These are phyloP conservation scores for Sorex fumeus DNA, from an alignment of 2,113 vertebrate genomes.

Conservation along the genomic window DNA sequence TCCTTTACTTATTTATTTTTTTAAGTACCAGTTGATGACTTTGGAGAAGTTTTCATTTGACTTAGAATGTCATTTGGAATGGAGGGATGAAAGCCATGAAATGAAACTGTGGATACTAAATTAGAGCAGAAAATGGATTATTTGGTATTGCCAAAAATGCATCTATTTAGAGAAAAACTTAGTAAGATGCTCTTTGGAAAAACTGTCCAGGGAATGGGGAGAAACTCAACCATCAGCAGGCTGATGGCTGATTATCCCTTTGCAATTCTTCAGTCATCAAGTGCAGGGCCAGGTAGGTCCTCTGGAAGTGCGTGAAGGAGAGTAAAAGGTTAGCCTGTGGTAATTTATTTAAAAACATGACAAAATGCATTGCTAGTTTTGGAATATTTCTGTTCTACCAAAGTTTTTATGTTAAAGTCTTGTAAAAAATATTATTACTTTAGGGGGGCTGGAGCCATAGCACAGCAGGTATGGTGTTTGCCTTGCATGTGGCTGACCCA, in stretches of 20 bases:
- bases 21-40: slow-evolving; percentile 50
- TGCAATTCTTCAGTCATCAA: slow-evolving; percentile 14
- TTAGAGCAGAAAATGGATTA: slow-evolving; percentile 79
- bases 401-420: background rate
- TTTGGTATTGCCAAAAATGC: slow-evolving; percentile 65
- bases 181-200: slow-evolving; percentile 68
- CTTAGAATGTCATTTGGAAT: slow-evolving; percentile 70
- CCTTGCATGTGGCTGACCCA: too few species aligned
- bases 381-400: slow-evolving; percentile 29
- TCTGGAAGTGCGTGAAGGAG: background rate
- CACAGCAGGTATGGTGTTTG: too few species aligned
- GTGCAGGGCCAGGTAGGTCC: background rate
- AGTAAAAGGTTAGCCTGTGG: background rate
- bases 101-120: slow-evolving; percentile 76
- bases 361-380: slow-evolving; percentile 39
- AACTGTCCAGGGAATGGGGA: slow-evolving; percentile 25
- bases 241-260: slow-evolving; percentile 15
- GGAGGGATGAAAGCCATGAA: slow-evolving; percentile 77
- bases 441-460: too few species aligned
- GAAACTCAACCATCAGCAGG: slow-evolving; percentile 31
- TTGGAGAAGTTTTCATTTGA: slow-evolving; percentile 70
- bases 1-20: background rate
- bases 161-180: slow-evolving; percentile 46
- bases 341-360: slow-evolving; percentile 7
- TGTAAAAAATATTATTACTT: background rate